Evolutionary conservation across 2,888 invertebrate genomes (phyloP).

Genomic region (Acanthacorydalis orientalis): DNA sequence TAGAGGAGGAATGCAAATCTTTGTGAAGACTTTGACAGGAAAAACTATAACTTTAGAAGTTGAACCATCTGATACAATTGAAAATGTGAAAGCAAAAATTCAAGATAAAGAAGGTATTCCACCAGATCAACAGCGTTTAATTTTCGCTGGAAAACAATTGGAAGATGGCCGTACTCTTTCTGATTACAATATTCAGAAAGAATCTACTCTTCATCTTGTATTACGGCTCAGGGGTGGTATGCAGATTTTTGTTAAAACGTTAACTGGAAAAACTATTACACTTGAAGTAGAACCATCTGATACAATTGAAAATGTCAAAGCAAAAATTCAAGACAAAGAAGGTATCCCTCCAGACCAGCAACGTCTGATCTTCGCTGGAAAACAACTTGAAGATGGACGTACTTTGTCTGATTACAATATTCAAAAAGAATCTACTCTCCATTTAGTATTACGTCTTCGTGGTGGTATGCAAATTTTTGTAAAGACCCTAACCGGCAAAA

Average conservation of each 20-base stretch:
- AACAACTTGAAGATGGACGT: conserved; percentile 51
- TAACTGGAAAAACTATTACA: conserved; percentile 39
- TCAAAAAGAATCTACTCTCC: conserved; percentile 43
- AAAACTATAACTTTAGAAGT: conserved; percentile 35
- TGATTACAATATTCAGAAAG: conserved; percentile 81
- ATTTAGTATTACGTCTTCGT: conserved; percentile 40
- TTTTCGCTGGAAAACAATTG: conserved; percentile 82
- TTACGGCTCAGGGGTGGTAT: conserved; percentile 56
- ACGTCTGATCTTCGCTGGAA: conserved; percentile 44
- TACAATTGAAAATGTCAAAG: conserved; percentile 42
- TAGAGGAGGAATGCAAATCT: conserved; percentile 40
- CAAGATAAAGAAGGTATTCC: conserved; percentile 85
- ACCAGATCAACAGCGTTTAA: conserved; percentile 75
- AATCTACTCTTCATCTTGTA: conserved; percentile 83
- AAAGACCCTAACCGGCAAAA: conserved; percentile 34
- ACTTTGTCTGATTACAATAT: conserved; percentile 46
- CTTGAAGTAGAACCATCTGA: conserved; percentile 37
- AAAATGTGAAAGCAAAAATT: conserved; percentile 86
- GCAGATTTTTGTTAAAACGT: conserved; percentile 44
- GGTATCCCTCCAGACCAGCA: conserved; percentile 60
- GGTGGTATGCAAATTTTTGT: conserved; percentile 50
- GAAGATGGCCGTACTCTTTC: conserved; percentile 70
- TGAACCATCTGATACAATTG: conserved; percentile 75
- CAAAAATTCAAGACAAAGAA: conserved; percentile 51
- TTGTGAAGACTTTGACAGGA: conserved; percentile 25